Evolutionary conservation across 2,113 vertebrate species (phyloP), one percentile per base, ranked within the genome.

Genomic region (Oostethus manadensis): DNA sequence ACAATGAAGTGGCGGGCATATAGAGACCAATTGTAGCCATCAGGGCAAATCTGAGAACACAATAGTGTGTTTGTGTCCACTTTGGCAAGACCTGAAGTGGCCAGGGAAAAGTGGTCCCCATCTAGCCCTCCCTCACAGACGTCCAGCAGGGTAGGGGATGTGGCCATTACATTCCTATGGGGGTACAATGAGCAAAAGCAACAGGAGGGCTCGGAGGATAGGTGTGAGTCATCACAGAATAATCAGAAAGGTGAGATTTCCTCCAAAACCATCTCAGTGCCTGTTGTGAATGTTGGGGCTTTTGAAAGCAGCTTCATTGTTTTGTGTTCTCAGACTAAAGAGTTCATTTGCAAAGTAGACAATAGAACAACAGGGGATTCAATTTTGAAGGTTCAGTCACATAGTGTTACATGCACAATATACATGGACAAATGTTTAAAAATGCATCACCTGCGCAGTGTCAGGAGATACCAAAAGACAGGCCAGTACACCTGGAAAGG

Each of bases 1-100:
- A 79, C 84, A 84, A 86, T 84, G 76, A 80, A 70, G 68, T 76
- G 74, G 64, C 50, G 74, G 65, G 70, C 83, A 72, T 60, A 84
- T 87, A 82, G 55, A 48, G 61, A 48, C 54, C 74, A 82, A 78
- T 66, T 56, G 68, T 70, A 21, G 75, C 66, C 72, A 58, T 66
- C 73, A 74, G 71, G 43, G 72, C 70, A 53, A 42, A 61, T 58
- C 68, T 22, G 44, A 1, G 57, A 69, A 65, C 62, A 87, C 86
- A 88, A 84, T 70, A 73, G 57, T 47, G 26, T 71, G 62, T 82
- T 85, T 89, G 88, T 89, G 81, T 71, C 54, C 72, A 55, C 58
- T 64, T 68, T 79, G 76, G 84, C 76, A 74, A 57, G 66, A 74
- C 66, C 82, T 74, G 61, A 83, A 87, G 71, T 81, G 60, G 60